Conservation (phyloP, 2,888 invertebrate genomes). For the Lampropteryx suffumata region DNA sequence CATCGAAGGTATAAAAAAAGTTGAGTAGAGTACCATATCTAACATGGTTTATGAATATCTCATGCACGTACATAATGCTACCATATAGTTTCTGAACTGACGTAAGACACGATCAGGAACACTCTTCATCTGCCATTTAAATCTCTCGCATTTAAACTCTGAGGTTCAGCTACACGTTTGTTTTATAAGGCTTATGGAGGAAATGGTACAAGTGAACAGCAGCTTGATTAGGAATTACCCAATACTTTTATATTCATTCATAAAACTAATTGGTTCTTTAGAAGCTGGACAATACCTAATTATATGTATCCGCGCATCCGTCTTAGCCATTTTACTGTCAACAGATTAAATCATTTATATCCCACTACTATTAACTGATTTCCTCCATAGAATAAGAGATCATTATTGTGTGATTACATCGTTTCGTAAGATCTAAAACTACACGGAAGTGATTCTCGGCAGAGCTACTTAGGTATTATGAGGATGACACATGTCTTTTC, state of each 20-base stretch:
- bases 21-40: too few species aligned
- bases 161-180: too few species aligned
- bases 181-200: too few species aligned
- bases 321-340: constrained; percentile 50
- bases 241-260: constrained; percentile 31
- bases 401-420: constrained; percentile 46
- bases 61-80: too few species aligned
- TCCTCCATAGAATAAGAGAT: constrained; percentile 54
- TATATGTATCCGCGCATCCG: constrained; percentile 24
- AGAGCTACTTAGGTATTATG: not conserved
- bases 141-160: too few species aligned
- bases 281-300: constrained; percentile 31
- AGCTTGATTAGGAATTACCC: not conserved
- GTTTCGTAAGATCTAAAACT: constrained; percentile 19
- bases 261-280: constrained; percentile 32
- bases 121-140: too few species aligned
- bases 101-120: too few species aligned
- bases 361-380: constrained; percentile 48
- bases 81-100: too few species aligned
- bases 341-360: constrained; percentile 54
- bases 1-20: too few species aligned
- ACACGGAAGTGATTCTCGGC: constrained; percentile 31
- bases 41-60: too few species aligned
- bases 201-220: too few species aligned
- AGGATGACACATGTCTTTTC: not conserved